Base-by-base conservation (phyloP, 2,113 vertebrate genomes). In the Camelus dromedarius region DNA sequence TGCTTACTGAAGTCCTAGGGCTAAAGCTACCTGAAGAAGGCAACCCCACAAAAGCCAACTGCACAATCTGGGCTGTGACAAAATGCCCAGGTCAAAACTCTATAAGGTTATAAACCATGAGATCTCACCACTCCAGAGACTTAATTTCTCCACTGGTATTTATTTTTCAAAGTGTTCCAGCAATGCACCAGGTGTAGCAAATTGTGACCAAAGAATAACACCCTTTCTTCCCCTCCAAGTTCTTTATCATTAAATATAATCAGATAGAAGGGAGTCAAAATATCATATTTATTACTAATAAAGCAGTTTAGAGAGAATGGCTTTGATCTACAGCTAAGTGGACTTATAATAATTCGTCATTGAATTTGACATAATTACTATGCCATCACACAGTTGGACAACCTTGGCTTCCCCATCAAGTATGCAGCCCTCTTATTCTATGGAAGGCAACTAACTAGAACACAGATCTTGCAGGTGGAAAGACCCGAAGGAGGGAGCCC, bases 171-270 rank as follows among this genome's bases (percentile, higher is more conserved):
- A 28, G 30, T 56, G 38, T 75, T 82, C 42, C 20, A 46, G n/a
- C 28, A 72, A 6, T 76, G n/a, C 10, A 19, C 38, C 42, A 69
- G 38, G 67, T 92, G 32, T 58, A 75, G 50, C 16, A 66, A 75
- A 67, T 28, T 88, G 50, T 46, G 8, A 8, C n/a, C 42, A 76
- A 82, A 82, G 42, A 94, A 54, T 83, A 48, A 88, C 8, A 82
- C 11, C 9, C 30, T 54, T 76, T 69, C 14, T 20, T n/a, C n/a
- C 2, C 35, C 38, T 80, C 30, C 30, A 70, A 83, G 19, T 62
- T 70, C 42, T 81, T 80, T 91, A 69, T 69, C 20, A 81, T 66
- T 28, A 81, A 91, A n/a, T 50, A 81, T 77, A 94, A 48, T 58
- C 16, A 54, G 62, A 32, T 22, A 91, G 50, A 87, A 52, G 50